Conservation (phyloP, 2,113 vertebrate genomes). For the Alectura lathami region DNA sequence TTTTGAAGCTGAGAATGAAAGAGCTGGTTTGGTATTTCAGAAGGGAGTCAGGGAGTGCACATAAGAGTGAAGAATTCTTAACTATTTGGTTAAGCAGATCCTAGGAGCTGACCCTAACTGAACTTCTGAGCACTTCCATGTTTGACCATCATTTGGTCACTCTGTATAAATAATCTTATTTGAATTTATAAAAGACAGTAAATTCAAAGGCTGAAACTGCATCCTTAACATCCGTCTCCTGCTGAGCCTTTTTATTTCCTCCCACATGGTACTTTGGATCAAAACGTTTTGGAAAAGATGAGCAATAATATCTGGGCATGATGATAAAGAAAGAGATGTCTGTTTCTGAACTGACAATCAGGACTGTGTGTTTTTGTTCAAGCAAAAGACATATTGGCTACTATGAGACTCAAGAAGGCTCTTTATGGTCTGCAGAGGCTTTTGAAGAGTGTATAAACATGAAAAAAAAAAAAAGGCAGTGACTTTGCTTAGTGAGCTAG, state of each 20-base stretch:
- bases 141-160: slow-evolving; percentile 25
- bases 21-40: background rate
- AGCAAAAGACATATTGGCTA: slow-evolving; percentile 39
- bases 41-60: background rate
- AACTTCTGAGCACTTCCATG: background rate
- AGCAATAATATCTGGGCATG: slow-evolving; percentile 49
- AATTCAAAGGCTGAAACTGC: slow-evolving; percentile 1
- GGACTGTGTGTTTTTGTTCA: slow-evolving; percentile 37
- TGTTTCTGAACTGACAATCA: slow-evolving; percentile 48
- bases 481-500: slow-evolving; percentile 41
- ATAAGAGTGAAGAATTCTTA: background rate
- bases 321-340: slow-evolving; percentile 36
- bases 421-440: slow-evolving; percentile 26
- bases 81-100: background rate
- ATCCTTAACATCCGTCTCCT: slow-evolving; percentile 20
- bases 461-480: slow-evolving; percentile 23
- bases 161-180: slow-evolving; percentile 50
- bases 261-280: slow-evolving; percentile 45
- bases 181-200: slow-evolving; percentile 22
- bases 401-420: background rate
- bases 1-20: background rate
- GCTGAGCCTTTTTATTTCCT: slow-evolving; percentile 44
- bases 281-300: slow-evolving; percentile 38
- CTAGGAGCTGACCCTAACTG: background rate
- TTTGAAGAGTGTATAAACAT: slow-evolving; percentile 37